Percentiles rank a stretch among this genome's conserved stretches.
Evolutionary conservation across 2,797 vertebrate genomes (phyloP).

Genomic region (Danionella dracula): DNA sequence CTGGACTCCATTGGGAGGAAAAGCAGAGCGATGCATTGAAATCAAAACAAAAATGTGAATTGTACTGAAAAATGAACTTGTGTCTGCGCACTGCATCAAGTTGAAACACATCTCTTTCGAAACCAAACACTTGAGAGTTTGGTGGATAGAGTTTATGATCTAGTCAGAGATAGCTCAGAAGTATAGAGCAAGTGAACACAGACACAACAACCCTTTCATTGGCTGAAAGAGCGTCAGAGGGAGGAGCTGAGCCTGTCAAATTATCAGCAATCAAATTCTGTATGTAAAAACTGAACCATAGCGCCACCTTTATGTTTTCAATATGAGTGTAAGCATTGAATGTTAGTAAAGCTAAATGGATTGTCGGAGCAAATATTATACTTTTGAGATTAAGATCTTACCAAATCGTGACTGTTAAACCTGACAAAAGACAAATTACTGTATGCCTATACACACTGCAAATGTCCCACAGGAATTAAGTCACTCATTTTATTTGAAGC

Average conservation of each 20-base stretch:
- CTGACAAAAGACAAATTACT: too few species aligned
- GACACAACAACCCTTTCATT: slow-evolving; percentile 74
- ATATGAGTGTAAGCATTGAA: neutral
- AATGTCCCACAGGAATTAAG: neutral
- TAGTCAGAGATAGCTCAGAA: neutral
- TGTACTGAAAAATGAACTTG: slow-evolving; percentile 56
- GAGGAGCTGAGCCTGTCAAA: slow-evolving; percentile 61
- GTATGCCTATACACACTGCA: slow-evolving; percentile 7
- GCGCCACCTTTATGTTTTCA: slow-evolving; percentile 9
- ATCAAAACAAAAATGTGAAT: slow-evolving; percentile 48
- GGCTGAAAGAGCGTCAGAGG: slow-evolving; percentile 69
- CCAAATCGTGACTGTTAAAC: neutral
- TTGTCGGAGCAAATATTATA: slow-evolving; percentile 31
- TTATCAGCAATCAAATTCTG: slow-evolving; percentile 43
- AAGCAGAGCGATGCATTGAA: slow-evolving; percentile 50
- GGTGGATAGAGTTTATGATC: slow-evolving; percentile 1
- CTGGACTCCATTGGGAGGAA: slow-evolving; percentile 58
- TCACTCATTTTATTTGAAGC: too few species aligned
- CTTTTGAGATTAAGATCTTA: neutral
- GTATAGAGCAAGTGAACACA: slow-evolving; percentile 68
- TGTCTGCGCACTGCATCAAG: slow-evolving; percentile 75
- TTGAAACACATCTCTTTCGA: slow-evolving; percentile 34
- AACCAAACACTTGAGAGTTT: slow-evolving; percentile 35
- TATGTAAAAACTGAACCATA: slow-evolving; percentile 32
- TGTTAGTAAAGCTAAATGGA: slow-evolving; percentile 29